Percentiles rank a stretch among this genome's conserved stretches.
Evolutionary conservation across 2,888 invertebrate genomes (phyloP).

Genomic region (Folsomia manolachei): DNA sequence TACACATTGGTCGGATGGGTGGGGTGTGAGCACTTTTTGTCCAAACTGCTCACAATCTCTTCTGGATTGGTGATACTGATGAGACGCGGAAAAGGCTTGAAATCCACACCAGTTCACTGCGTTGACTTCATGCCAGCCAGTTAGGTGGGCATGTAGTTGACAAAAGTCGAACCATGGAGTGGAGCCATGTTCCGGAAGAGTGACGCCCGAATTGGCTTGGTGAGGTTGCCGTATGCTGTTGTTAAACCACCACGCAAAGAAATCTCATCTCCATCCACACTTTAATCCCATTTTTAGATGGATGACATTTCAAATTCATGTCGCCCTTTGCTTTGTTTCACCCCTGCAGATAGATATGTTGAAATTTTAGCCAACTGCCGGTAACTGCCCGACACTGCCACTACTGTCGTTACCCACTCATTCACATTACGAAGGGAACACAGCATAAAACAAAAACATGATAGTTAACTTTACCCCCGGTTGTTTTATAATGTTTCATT

Average conservation of each 20-base stretch:
- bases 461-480: neutral
- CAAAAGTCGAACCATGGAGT: conserved; percentile 18
- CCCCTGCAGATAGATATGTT: neutral
- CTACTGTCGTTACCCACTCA: neutral
- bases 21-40: conserved; percentile 21
- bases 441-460: neutral
- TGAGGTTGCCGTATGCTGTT: neutral
- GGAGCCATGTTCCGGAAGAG: conserved; percentile 50
- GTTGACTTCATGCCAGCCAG: neutral
- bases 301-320: conserved; percentile 11
- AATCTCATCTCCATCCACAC: conserved; percentile 13
- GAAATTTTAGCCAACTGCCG: neutral
- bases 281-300: conserved; percentile 2
- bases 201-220: conserved; percentile 31
- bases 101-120: conserved; percentile 1
- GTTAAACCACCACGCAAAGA: neutral
- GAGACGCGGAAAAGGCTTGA: conserved; percentile 15
- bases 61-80: neutral
- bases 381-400: too few species aligned
- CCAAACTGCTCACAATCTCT: neutral
- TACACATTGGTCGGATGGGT: conserved; percentile 22
- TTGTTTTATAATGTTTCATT: neutral
- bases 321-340: neutral
- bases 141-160: conserved; percentile 7
- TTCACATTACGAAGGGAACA: too few species aligned